Conservation (phyloP, 2,888 invertebrate genomes). For the Trisateles emortualis region DNA sequence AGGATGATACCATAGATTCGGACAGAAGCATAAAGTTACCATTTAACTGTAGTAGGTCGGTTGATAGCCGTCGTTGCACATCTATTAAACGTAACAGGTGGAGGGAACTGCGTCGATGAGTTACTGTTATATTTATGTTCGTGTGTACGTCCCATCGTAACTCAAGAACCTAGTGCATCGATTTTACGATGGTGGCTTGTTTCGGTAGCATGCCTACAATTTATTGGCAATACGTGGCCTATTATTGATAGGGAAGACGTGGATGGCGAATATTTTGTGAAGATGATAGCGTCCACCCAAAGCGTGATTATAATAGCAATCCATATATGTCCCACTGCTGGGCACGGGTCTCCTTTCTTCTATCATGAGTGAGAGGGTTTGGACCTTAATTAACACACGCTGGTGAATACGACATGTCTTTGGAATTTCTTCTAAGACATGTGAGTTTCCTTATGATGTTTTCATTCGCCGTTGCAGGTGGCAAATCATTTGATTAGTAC, state of each 20-base stretch:
- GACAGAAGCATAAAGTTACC: slow-evolving; percentile 30
- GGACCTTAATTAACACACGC: too few relatives aligned
- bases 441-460: too few relatives aligned
- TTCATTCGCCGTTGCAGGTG: too few relatives aligned
- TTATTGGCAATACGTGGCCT: slow-evolving; percentile 49
- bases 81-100: slow-evolving; percentile 80
- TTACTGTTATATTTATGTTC: slow-evolving; percentile 78
- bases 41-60: slow-evolving; percentile 23
- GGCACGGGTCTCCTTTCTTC: too few relatives aligned
- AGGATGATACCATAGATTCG: slow-evolving; percentile 9
- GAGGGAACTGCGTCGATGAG: slow-evolving; percentile 71
- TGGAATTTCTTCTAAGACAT: too few relatives aligned
- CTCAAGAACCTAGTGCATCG: slow-evolving; percentile 56
- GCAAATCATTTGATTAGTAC: too few relatives aligned
- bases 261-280: slow-evolving; percentile 34
- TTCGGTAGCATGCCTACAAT: slow-evolving; percentile 42
- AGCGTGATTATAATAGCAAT: too few relatives aligned
- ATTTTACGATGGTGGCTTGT: slow-evolving; percentile 50
- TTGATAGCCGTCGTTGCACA: slow-evolving; percentile 58
- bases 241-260: slow-evolving; percentile 45
- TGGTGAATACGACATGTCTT: too few relatives aligned
- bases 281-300: too few relatives aligned
- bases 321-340: too few relatives aligned
- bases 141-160: slow-evolving; percentile 60
- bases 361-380: too few relatives aligned